These are phyloP conservation scores for Leuciscus waleckii DNA, from an alignment of 2,797 vertebrate genomes.

Conservation along the genomic window DNA sequence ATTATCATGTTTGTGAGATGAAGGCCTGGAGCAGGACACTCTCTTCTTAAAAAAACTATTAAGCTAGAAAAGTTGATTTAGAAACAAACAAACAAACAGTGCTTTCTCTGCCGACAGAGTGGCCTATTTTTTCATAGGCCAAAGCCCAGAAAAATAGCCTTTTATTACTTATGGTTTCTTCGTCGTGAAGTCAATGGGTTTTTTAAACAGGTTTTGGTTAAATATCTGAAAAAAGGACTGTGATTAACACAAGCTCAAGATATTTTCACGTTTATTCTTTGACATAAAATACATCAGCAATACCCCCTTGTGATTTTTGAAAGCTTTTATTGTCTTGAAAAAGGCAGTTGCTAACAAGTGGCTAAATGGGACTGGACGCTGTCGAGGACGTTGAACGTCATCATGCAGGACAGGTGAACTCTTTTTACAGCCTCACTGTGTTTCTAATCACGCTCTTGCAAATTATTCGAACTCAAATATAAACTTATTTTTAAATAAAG, in stretches of 20 bases:
- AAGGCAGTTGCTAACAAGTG: neutral
- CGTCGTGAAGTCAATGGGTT: neutral
- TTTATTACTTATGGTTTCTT: neutral
- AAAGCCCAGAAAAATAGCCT: neutral
- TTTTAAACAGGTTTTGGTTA: neutral
- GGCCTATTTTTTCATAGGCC: no score
- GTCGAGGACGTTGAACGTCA: neutral
- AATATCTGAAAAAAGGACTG: neutral
- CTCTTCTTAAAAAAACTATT: constrained; percentile 4
- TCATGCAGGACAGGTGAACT: neutral
- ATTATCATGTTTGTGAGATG: constrained; percentile 2
- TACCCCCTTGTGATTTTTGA: neutral
- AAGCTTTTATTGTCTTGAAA: neutral
- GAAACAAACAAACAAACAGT: neutral
- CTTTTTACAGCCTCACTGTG: neutral
- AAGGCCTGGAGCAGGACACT: neutral
- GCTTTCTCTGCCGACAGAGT: neutral
- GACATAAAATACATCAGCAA: neutral
- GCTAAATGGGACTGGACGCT: neutral
- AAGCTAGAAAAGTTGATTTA: neutral
- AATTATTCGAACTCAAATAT: neutral
- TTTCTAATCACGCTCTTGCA: neutral
- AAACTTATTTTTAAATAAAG: neutral
- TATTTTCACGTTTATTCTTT: neutral
- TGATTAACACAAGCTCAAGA: neutral